Evolutionary conservation across 1,140 invertebrate species (phyloP), one percentile per base, ranked within the genome.

Genomic region (Halesus radiatus): DNA sequence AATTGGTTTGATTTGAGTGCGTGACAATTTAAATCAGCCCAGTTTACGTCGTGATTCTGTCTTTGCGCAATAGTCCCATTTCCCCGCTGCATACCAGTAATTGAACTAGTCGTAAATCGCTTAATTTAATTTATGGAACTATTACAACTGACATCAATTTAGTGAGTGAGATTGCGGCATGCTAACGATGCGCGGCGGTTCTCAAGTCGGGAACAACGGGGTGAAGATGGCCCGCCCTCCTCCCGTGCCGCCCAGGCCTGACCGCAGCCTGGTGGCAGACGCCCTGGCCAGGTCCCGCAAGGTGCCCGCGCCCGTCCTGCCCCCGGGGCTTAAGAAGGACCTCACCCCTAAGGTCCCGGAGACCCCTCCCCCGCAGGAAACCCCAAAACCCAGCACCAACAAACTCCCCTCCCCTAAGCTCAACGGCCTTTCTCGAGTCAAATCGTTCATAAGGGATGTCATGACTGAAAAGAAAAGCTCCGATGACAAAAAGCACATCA

Each of bases 241-340:
- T 60, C 94, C 94, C 76, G 93, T 94, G 62, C 94, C 94, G n/a
- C 93, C 94, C 26, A 87, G 93, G 75, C 94, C 94, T 16, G 93
- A 92, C 84, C 91, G 93, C 84, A 92, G 91, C 85, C 88, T 94
- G 84, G 92, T 94, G 50, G 92, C 92, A 1, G 93, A 94, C 85
- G 93, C 93, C 7, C 87, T 94, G 60, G 93, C 93, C 52, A 93
- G 92, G 84, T 90, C 90, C 10, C 87, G 90, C 79, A 89, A 89
- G 85, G 87, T 90, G 81, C 85, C 91, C 81, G 87, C 90, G 84
- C 87, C 91, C 85, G 85, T 92, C 84, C 85, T 92, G 86, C 87
- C 90, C 86, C 84, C 90, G 86, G 81, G 88, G 52, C 85, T 86
- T 3, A 89, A 89, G 78, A 86, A 85, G 53, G 86, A 86, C 64